A percentile compares a stretch with the other conserved stretches of the same genome.
Conservation (phyloP, 2,888 invertebrate species). For the Odontocolon sp. region DNA sequence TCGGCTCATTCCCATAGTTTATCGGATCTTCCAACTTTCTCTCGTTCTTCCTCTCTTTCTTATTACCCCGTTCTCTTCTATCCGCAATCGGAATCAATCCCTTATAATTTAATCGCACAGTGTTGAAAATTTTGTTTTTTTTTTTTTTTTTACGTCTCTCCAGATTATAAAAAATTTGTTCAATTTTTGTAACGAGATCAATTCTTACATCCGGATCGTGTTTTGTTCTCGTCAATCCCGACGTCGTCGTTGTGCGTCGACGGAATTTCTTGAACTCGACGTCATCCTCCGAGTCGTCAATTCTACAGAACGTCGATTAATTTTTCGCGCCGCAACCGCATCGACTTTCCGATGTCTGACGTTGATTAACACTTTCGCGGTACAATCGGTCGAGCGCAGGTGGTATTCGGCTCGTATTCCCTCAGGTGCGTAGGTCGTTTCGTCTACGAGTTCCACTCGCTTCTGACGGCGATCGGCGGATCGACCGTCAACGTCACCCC, state of each 20-base stretch:
- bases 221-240: background rate
- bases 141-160: too few species aligned
- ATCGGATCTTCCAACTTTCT: constrained; percentile 4
- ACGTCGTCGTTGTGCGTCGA: background rate
- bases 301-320: too few species aligned
- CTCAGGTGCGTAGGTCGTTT: background rate
- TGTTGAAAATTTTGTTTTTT: too few species aligned
- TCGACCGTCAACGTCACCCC: constrained; percentile 23
- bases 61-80: too few species aligned
- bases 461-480: constrained; percentile 32
- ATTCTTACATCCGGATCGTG: background rate
- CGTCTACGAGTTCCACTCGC: constrained; percentile 43
- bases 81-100: too few species aligned
- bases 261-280: background rate
- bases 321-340: too few species aligned
- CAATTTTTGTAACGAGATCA: too few species aligned
- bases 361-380: too few species aligned
- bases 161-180: too few species aligned
- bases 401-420: background rate
- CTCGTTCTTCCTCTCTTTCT: too few species aligned
- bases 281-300: background rate
- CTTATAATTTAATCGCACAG: too few species aligned
- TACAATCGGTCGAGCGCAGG: background rate
- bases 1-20: constrained; percentile 11
- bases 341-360: too few species aligned